Conservation (phyloP, 2,888 invertebrate genomes). For the Cataglyphis livida region DNA sequence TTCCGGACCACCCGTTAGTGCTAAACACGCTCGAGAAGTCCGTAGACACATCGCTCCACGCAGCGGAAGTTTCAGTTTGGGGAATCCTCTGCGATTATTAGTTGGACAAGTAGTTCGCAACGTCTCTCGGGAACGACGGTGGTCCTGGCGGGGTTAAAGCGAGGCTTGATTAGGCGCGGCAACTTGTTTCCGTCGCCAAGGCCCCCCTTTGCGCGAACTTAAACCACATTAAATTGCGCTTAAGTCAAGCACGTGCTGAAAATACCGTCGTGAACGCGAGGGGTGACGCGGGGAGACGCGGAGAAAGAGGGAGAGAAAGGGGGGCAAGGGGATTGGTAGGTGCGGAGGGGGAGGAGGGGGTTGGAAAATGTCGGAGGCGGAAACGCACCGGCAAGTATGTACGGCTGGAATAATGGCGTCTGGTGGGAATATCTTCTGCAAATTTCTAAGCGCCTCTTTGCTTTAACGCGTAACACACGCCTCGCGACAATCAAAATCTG, state of each 20-base stretch:
- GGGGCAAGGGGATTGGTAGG: neutral
- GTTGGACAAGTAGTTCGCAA: constrained; percentile 83
- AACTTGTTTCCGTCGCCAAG: constrained; percentile 79
- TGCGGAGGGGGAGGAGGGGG: neutral
- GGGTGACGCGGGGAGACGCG: neutral
- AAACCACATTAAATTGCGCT: constrained; percentile 85
- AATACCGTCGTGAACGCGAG: constrained; percentile 44
- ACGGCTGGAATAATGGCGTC: constrained; percentile 42
- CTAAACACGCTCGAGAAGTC: constrained; percentile 44
- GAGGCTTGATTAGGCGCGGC: constrained; percentile 83
- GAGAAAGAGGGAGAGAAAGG: neutral
- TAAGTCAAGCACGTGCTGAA: constrained; percentile 81
- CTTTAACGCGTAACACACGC: constrained; percentile 22
- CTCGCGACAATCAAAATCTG: constrained; percentile 34
- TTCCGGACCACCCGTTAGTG: constrained; percentile 52
- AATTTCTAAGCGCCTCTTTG: constrained; percentile 32
- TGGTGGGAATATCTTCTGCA: constrained; percentile 37
- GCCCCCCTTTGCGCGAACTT: constrained; percentile 77
- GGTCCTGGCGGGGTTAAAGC: constrained; percentile 76
- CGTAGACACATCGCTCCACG: constrained; percentile 47
- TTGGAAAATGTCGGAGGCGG: constrained; percentile 62
- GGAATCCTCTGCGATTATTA: constrained; percentile 83
- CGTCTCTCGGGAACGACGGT: constrained; percentile 60
- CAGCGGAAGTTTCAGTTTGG: constrained; percentile 78
- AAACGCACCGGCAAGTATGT: constrained; percentile 45